phyloP scores from a whole-genome alignment of 2,113 vertebrate genomes.

The Sialia sialis region DNA sequence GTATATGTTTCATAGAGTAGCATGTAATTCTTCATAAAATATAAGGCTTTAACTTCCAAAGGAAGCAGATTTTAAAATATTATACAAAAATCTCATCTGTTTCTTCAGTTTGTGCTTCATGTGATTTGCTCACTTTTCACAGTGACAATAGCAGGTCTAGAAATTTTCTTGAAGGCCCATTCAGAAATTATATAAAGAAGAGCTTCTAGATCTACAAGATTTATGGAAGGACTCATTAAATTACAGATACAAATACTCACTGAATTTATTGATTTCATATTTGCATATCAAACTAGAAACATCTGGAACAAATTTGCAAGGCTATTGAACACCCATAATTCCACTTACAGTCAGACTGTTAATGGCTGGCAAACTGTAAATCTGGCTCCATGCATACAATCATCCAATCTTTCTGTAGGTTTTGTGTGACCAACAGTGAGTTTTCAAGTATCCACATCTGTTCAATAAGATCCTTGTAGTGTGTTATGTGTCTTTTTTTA shows the following conservation, averaged over 20 bases:
- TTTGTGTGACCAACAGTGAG: neutral
- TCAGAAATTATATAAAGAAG: neutral
- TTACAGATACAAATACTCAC: neutral
- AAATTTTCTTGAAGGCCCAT: neutral
- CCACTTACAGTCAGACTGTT: neutral
- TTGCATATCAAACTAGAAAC: slow-evolving; percentile 6
- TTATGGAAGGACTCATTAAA: neutral
- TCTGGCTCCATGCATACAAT: neutral
- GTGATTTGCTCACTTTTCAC: neutral
- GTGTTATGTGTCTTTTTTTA: neutral
- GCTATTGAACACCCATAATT: neutral
- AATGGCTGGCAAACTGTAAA: neutral
- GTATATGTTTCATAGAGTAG: neutral
- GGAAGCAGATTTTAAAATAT: neutral
- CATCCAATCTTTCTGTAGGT: neutral
- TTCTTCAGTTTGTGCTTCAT: neutral
- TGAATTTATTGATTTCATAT: neutral
- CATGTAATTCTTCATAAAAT: neutral
- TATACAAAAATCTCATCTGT: neutral
- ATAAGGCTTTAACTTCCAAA: neutral
- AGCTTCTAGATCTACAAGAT: neutral
- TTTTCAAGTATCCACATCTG: neutral
- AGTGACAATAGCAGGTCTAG: neutral
- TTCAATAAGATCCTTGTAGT: neutral
- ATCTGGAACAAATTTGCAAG: neutral